Conservation (phyloP, 1,140 invertebrate species). For the Temnothorax curvispinosus region DNA sequence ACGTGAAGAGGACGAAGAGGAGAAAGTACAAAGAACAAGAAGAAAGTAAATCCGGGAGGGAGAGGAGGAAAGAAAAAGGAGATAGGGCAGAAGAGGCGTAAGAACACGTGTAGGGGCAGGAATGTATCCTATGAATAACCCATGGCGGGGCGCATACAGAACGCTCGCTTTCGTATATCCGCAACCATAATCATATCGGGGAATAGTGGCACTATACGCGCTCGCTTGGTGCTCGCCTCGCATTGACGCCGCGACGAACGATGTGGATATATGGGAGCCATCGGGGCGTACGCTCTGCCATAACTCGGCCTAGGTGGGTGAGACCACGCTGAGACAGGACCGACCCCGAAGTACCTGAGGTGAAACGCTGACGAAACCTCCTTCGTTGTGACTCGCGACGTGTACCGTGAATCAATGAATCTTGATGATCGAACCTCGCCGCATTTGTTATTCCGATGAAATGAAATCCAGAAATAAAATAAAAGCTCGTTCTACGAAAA, state of each 20-base stretch:
- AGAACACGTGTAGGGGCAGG: conserved; percentile 64
- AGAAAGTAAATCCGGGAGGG: neutral
- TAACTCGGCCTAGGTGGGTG: conserved; percentile 29
- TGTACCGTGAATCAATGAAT: conserved; percentile 35
- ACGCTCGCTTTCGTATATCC: conserved; percentile 54
- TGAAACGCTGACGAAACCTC: conserved; percentile 30
- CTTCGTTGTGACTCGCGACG: conserved; percentile 17
- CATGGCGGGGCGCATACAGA: conserved; percentile 53
- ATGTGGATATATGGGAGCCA: conserved; percentile 51
- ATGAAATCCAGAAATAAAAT: conserved; percentile 9
- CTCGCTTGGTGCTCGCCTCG: neutral
- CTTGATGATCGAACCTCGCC: neutral
- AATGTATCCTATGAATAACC: conserved; percentile 66
- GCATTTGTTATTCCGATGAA: neutral
- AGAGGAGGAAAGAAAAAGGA: neutral
- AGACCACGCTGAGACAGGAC: conserved; percentile 18
- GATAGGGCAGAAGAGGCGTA: conserved; percentile 43
- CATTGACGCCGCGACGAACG: conserved; percentile 39
- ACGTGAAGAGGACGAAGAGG: conserved; percentile 2
- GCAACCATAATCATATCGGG: conserved; percentile 42
- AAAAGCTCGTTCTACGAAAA: neutral
- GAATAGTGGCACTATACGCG: conserved; percentile 22
- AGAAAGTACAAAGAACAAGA: conserved; percentile 6
- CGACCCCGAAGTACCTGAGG: neutral
- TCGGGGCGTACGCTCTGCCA: conserved; percentile 35